A percentile compares a stretch with the other conserved stretches of the same genome.
Evolutionary conservation across 2,888 invertebrate genomes (phyloP).

Genomic region (Mesorhabditis sp.): DNA sequence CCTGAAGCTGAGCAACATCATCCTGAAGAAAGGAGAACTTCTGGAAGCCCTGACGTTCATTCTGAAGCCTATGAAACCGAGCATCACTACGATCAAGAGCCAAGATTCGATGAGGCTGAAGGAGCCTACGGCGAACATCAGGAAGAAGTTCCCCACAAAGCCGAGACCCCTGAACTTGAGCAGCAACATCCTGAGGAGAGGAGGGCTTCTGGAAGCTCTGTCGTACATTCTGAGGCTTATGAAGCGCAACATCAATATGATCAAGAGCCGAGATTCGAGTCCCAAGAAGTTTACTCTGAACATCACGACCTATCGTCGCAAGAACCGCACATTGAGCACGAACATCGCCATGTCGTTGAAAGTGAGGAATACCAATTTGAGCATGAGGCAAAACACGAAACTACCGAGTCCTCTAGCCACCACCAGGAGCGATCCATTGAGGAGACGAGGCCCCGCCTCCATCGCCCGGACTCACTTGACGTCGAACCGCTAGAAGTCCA

Average conservation of each 20-base stretch:
- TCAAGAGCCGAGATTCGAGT: neutral
- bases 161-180: neutral
- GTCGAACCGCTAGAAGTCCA: no score
- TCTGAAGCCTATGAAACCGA: neutral
- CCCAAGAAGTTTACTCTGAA: neutral
- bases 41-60: neutral
- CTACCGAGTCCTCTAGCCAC: no score
- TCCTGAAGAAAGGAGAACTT: neutral
- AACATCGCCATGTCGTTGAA: no score
- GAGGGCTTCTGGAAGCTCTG: neutral
- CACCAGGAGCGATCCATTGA: no score
- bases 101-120: neutral
- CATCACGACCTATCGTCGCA: neutral
- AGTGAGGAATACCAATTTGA: no score
- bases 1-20: neutral
- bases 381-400: no score
- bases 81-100: neutral
- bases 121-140: neutral
- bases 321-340: no score
- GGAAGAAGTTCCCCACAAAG: constrained; percentile 5
- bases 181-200: neutral
- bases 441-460: no score
- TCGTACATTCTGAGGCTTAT: neutral
- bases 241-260: no score
- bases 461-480: no score